Evolutionary conservation across 2,888 invertebrate species (phyloP).

Genomic region (Leptopilina drosophilae): DNA sequence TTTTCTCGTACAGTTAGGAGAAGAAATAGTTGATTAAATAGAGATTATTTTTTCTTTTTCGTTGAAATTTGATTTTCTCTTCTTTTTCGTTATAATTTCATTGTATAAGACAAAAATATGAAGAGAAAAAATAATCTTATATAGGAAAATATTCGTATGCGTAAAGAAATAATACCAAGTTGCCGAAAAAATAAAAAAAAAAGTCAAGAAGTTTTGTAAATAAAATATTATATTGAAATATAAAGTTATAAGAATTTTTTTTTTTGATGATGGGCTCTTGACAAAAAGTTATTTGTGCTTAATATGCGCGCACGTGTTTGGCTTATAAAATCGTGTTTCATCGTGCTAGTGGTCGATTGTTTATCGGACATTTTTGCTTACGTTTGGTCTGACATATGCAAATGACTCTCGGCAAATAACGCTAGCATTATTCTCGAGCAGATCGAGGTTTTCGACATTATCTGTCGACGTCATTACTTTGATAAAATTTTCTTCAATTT

Average conservation of each 20-base stretch:
- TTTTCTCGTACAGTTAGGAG: no score
- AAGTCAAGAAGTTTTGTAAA: background rate
- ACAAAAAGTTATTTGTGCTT: conserved; percentile 31
- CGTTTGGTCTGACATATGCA: conserved; percentile 46
- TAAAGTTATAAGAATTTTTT: background rate
- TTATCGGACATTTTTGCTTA: conserved; percentile 57
- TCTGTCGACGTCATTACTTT: background rate
- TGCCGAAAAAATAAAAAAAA: background rate
- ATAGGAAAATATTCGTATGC: no score
- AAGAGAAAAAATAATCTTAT: no score
- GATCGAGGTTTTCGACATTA: conserved; percentile 1
- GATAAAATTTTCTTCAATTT: background rate
- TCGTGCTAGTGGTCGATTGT: conserved; percentile 51
- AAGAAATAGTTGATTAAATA: no score
- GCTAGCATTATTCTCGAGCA: conserved; percentile 1
- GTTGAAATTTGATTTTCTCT: no score
- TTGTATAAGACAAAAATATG: no score
- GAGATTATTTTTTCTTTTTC: no score
- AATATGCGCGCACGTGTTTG: conserved; percentile 39
- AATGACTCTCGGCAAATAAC: conserved; percentile 26
- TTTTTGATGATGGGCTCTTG: background rate
- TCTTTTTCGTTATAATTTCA: no score
- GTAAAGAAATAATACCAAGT: no score
- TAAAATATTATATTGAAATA: background rate
- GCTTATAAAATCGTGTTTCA: conserved; percentile 5